Percentiles rank a stretch among this genome's conserved stretches.
These are phyloP conservation scores for Urocynchramus pylzowi DNA, from an alignment of 2,113 vertebrate genomes.

Conservation along the genomic window DNA sequence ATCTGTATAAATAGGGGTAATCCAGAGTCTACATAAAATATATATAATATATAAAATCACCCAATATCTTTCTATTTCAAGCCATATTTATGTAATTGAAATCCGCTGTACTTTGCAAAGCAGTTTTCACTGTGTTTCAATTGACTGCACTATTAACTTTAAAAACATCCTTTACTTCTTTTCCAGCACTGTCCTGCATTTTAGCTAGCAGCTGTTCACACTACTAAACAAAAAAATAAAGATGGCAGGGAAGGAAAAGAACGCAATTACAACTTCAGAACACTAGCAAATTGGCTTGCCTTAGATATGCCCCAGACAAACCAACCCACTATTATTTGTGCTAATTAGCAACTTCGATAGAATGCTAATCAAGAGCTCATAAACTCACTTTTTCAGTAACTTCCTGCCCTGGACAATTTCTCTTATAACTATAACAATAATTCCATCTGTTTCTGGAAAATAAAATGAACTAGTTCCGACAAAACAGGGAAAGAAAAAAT, in stretches of 20 bases:
- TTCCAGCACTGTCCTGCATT: not conserved
- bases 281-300: not conserved
- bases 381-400: not conserved
- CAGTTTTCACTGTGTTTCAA: not conserved
- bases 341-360: not conserved
- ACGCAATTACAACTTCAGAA: not conserved
- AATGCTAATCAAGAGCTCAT: not conserved
- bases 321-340: not conserved
- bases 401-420: not conserved
- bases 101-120: not conserved
- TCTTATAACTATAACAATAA: not conserved
- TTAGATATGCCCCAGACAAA: not conserved
- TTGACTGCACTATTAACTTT: not conserved
- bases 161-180: not conserved
- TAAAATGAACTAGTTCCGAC: not conserved
- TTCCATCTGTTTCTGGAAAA: not conserved
- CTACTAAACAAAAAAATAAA: not conserved
- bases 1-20: not conserved
- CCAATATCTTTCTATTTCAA: not conserved
- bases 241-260: not conserved
- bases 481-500: not conserved
- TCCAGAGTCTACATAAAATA: not conserved
- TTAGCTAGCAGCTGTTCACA: not conserved
- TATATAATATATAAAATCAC: not conserved
- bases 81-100: not conserved